Base-by-base conservation (phyloP, 2,888 invertebrate genomes). In the Catocala nupta region DNA sequence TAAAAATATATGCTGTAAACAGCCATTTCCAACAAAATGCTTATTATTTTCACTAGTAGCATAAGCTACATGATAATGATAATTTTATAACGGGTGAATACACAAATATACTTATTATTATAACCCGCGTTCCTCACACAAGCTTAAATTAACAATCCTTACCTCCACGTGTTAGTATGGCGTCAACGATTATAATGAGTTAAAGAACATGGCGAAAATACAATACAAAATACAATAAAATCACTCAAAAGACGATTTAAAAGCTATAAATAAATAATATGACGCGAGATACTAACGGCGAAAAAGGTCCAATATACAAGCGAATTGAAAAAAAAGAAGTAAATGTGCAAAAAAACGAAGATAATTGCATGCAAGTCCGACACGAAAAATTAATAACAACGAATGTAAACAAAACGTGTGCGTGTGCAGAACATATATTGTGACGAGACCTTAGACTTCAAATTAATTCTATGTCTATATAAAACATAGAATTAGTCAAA, bases 301-400 rank as follows among this genome's bases (percentile, higher is more conserved):
- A 72, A 84, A 25, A 90, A 91, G 92, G 91, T 92, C 93, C 92
- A 91, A 92, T 88, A 87, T 90, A 92, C 91, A 91, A 90, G 85
- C 77, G 66, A 75, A 63, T 70, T 69, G 58, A 64, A 77, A 75
- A 74, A 76, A 74, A 76, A 79, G n/a, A n/a, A 72, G 0, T 45
- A 13, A 78, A 71, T 68, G 82, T 81, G 87, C 85, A 86, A 43
- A 68, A 56, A 76, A 73, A 74, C 69, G 64, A 75, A 71, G 57
- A 82, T 73, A 80, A 36, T 67, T 72, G 77, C 83, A 84, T 85
- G 81, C 84, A 78, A 74, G 65, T 70, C 73, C 74, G 67, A 68
- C 72, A 78, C 71, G 51, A 25, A 73, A 56, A 48, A 48, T 48
- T 13, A 53, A 59, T 43, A 39, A 44, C 4, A 34, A 71, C 51